Base-by-base conservation (phyloP, 2,888 invertebrate genomes). In the Smittia aterrima region DNA sequence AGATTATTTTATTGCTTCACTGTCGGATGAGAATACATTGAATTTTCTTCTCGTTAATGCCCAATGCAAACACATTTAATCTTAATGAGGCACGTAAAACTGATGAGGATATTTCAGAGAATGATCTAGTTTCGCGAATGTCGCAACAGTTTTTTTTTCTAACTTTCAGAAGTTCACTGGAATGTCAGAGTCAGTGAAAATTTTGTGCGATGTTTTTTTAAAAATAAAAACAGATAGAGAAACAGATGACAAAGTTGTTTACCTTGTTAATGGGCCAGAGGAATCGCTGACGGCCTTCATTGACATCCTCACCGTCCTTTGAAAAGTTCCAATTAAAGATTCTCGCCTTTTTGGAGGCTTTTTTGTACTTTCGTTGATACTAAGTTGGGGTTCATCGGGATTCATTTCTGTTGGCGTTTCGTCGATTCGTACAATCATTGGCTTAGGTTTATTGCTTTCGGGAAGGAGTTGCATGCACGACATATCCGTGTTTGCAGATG, bases 211-310 rank as follows among this genome's bases (percentile, higher is more conserved):
- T n/a, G n/a, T n/a, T n/a, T n/a, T n/a, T n/a, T n/a, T n/a, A n/a
- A n/a, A n/a, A n/a, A n/a, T n/a, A n/a, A n/a, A n/a, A n/a, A 32
- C 32, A 32, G 32, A 32, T 9, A 9, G 32, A 9, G 32, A 32
- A 32, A 32, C 32, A 32, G 32, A 32, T 32, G 9, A 32, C 32
- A 32, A 6, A 47, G 9, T 11, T 6, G 47, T 80, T 81, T 77
- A 83, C 83, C 83, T 81, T 47, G 81, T 81, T 54, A 83, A 79
- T 58, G 81, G 80, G 62, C 82, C 83, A 25, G 83, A 81, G 54
- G 83, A 83, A 77, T 83, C 83, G 77, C 82, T 82, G 77, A 83
- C 83, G 62, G 81, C 83, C 76, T 83, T 83, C 24, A 83, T 78
- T 62, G 83, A 83, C 77, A 82, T 79, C 75, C 83, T 79, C 76